Percentiles rank a stretch among this genome's conserved stretches.
phyloP scores from a whole-genome alignment of 2,113 vertebrate species.

The Perca fluviatilis region DNA sequence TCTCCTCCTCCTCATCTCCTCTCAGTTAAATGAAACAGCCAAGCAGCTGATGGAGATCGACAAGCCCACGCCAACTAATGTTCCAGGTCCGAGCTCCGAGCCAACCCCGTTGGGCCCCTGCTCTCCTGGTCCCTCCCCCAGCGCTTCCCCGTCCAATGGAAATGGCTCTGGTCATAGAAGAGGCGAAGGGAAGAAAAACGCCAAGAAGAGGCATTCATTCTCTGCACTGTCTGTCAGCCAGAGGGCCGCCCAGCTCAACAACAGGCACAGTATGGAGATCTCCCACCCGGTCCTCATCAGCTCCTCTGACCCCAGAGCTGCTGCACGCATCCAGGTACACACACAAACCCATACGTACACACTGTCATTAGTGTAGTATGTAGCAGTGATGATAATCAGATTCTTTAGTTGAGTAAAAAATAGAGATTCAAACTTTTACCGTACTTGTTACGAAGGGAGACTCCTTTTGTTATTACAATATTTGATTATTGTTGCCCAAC shows the following conservation, averaged over 20 bases:
- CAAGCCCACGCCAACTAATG: slow-evolving; percentile 85
- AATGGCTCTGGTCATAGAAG: slow-evolving; percentile 87
- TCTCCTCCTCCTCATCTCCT: background rate
- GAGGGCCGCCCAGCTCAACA: slow-evolving; percentile 93
- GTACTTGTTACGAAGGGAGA: no score
- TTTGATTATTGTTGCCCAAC: no score
- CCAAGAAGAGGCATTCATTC: slow-evolving; percentile 99
- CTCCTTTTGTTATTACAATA: no score
- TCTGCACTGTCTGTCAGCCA: slow-evolving; percentile 95
- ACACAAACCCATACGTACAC: slow-evolving; percentile 53
- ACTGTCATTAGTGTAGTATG: background rate
- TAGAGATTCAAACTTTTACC: background rate
- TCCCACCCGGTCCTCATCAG: slow-evolving; percentile 97
- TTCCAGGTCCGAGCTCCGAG: slow-evolving; percentile 84
- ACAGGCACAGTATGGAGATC: slow-evolving; percentile 99
- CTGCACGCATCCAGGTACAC: slow-evolving; percentile 92
- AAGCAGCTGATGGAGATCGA: slow-evolving; percentile 98
- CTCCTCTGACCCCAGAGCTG: slow-evolving; percentile 94
- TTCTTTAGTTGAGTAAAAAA: background rate
- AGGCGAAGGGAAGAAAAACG: slow-evolving; percentile 94
- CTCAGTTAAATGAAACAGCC: slow-evolving; percentile 95
- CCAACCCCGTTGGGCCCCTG: slow-evolving; percentile 82
- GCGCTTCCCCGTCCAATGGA: slow-evolving; percentile 78
- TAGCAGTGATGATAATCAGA: background rate
- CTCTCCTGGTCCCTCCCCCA: slow-evolving; percentile 77